phyloP scores from a whole-genome alignment of 1,140 invertebrate genomes.

The Diuraphis noxia region DNA sequence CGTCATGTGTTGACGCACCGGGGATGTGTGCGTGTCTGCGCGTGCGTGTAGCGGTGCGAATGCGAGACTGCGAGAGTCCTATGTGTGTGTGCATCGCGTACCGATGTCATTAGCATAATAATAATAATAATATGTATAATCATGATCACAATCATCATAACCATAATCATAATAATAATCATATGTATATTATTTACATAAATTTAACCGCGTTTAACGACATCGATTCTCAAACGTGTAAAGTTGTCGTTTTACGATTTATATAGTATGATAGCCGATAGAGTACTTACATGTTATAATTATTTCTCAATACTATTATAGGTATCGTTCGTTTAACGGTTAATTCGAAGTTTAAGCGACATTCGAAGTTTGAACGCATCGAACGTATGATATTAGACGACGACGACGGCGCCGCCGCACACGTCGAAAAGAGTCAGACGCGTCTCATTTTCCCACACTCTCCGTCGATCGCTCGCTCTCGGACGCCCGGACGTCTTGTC shows the following conservation, averaged over 20 bases:
- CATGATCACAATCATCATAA: background rate
- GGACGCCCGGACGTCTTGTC: background rate
- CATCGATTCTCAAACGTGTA: background rate
- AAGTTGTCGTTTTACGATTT: background rate
- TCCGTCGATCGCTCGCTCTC: background rate
- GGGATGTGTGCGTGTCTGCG: background rate
- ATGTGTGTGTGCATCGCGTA: background rate
- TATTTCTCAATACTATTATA: background rate
- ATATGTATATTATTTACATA: conserved; percentile 7
- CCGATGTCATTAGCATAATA: background rate
- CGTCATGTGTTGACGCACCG: background rate
- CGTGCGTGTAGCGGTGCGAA: background rate
- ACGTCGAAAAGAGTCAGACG: background rate
- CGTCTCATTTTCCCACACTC: background rate
- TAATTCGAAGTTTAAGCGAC: background rate
- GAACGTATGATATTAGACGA: background rate
- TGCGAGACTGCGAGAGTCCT: background rate
- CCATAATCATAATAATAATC: background rate
- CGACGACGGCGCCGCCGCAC: background rate
- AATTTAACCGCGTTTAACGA: background rate
- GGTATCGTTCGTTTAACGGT: background rate
- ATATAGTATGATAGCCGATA: background rate
- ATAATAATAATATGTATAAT: background rate
- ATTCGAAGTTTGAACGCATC: background rate
- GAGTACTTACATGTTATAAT: background rate